Conservation (phyloP, 2,113 vertebrate genomes). For the Micronycteris hirsuta region DNA sequence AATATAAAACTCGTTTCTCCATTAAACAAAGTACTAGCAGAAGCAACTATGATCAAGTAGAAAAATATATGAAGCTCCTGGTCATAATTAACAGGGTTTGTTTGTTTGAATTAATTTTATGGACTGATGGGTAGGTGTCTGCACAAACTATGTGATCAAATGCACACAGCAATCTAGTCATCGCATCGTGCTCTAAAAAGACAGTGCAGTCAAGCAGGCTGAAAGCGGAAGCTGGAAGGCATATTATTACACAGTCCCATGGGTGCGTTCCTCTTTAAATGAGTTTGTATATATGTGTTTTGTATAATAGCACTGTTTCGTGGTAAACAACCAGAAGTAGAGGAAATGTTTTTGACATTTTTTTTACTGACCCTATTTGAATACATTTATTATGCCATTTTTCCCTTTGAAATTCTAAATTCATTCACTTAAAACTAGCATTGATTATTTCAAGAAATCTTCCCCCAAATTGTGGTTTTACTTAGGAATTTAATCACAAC, state of each 20-base stretch:
- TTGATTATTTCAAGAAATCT: slow-evolving; percentile 39
- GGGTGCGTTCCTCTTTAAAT: background rate
- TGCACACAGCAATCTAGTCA: background rate
- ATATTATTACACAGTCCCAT: background rate
- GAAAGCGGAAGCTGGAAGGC: background rate
- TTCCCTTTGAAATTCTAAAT: slow-evolving; percentile 56
- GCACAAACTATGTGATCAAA: background rate
- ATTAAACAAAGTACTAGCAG: slow-evolving; percentile 43
- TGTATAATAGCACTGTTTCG: background rate
- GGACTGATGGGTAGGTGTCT: background rate
- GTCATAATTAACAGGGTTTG: background rate
- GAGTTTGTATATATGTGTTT: background rate
- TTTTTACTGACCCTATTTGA: background rate
- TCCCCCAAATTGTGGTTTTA: slow-evolving; percentile 20
- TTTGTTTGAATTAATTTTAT: slow-evolving; percentile 10
- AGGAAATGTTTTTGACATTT: background rate
- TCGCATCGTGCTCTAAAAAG: background rate
- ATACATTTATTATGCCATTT: background rate
- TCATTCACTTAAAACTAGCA: slow-evolving; percentile 37
- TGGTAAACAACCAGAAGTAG: background rate
- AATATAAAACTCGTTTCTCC: slow-evolving; percentile 42
- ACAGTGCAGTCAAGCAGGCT: background rate
- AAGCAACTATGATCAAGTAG: background rate
- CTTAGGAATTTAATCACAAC: background rate
- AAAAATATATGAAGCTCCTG: background rate